Evolutionary conservation across 1,140 invertebrate species (phyloP).

Genomic region (Choristoneura fumiferana): DNA sequence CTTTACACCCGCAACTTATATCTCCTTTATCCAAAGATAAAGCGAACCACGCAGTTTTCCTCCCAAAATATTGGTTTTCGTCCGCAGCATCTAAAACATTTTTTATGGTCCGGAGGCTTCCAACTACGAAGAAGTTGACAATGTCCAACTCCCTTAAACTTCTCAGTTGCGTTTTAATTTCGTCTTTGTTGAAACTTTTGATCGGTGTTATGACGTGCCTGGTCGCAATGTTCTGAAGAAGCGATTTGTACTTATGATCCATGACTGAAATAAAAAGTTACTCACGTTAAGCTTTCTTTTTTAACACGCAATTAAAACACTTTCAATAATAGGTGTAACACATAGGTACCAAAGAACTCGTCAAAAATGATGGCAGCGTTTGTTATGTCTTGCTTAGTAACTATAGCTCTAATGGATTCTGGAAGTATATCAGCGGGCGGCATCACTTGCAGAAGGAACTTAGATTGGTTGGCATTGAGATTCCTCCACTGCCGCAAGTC

Average conservation of each 20-base stretch:
- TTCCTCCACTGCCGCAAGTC: conserved; percentile 90
- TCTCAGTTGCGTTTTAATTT: conserved; percentile 82
- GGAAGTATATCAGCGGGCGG: conserved; percentile 91
- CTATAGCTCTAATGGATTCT: conserved; percentile 89
- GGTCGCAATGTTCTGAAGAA: conserved; percentile 92
- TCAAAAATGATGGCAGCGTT: conserved; percentile 95
- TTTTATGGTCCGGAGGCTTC: conserved; percentile 84
- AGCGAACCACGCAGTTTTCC: conserved; percentile 79
- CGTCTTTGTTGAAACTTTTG: conserved; percentile 71
- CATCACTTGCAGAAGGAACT: conserved; percentile 86
- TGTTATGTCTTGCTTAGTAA: conserved; percentile 89
- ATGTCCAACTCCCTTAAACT: conserved; percentile 89
- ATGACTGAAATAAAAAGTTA: conserved; percentile 82
- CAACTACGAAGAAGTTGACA: conserved; percentile 92
- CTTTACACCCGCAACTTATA: conserved; percentile 83
- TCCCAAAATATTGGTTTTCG: conserved; percentile 74
- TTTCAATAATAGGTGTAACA: neutral
- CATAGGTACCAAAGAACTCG: conserved; percentile 86
- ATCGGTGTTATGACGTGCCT: conserved; percentile 89
- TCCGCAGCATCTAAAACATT: conserved; percentile 81
- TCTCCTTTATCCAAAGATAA: conserved; percentile 84
- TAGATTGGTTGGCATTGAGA: conserved; percentile 82
- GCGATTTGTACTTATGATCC: conserved; percentile 95
- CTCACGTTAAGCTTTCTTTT: neutral
- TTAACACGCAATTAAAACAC: neutral